Percentiles rank a stretch among this genome's conserved stretches.
These are phyloP conservation scores for Leucoraja ocellata DNA, from an alignment of 2,797 vertebrate genomes.

Conservation along the genomic window DNA sequence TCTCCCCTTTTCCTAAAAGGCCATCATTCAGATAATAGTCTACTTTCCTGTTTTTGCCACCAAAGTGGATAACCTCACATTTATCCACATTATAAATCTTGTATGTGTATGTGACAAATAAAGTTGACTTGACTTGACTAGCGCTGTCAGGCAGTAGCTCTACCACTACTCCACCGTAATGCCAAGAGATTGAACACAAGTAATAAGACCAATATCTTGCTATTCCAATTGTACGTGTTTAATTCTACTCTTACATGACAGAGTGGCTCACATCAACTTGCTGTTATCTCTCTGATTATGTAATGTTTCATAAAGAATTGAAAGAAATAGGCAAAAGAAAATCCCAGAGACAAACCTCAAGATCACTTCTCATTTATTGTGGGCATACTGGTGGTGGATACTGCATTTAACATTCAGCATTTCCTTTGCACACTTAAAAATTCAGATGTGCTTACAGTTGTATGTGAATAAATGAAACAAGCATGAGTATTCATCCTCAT, in stretches of 20 bases:
- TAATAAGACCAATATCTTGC: background rate
- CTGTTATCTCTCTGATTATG: background rate
- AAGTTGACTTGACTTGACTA: no score
- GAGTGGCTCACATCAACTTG: background rate
- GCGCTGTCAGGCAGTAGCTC: no score
- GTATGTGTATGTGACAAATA: no score
- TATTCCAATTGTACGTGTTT: background rate
- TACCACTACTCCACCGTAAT: no score
- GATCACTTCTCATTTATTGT: background rate
- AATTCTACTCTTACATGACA: background rate
- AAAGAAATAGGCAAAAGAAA: background rate
- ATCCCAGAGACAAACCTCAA: background rate
- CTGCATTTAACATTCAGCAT: background rate
- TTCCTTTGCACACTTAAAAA: background rate
- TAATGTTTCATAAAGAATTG: background rate
- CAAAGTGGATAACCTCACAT: no score
- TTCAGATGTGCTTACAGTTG: background rate
- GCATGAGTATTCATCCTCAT: background rate
- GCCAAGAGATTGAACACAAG: background rate
- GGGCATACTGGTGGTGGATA: no score
- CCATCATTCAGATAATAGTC: no score
- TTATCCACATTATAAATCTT: no score
- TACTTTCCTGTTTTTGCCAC: no score
- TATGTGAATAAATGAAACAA: conserved; percentile 9
- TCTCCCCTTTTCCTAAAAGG: no score